These are phyloP conservation scores for Mus musculus DNA, from an alignment of 2,113 vertebrate genomes.

Conservation along the genomic window DNA sequence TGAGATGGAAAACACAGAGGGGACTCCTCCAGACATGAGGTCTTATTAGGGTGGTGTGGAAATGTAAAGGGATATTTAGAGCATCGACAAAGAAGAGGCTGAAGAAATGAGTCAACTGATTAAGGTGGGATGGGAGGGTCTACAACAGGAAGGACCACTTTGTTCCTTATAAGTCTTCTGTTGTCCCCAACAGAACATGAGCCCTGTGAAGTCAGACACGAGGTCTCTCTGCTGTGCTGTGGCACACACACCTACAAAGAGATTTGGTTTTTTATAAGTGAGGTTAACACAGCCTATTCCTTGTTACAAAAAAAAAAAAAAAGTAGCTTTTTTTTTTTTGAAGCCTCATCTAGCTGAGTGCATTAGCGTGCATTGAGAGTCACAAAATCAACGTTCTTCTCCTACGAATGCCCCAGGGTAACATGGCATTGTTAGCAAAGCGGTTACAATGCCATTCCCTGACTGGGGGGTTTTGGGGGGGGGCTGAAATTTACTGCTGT, in stretches of 20 bases:
- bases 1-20: background rate
- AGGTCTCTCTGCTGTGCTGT: too few relatives aligned
- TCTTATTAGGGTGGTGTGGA: too few relatives aligned
- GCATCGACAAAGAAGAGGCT: background rate
- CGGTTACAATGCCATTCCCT: conserved; percentile 33
- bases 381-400: background rate
- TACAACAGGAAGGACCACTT: background rate
- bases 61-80: too few relatives aligned
- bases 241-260: background rate
- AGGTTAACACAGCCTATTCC: background rate
- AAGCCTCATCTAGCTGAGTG: conserved; percentile 2
- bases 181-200: background rate
- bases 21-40: background rate
- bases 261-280: background rate
- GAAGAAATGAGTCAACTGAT: background rate
- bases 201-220: too few relatives aligned
- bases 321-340: conserved; percentile 20
- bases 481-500: conserved; percentile 55
- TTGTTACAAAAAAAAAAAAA: conserved; percentile 37
- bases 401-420: background rate
- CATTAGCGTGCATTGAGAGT: conserved; percentile 20
- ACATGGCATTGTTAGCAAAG: conserved; percentile 3
- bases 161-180: background rate
- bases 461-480: background rate
- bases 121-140: fast-evolving